Evolutionary conservation across 2,797 vertebrate species (phyloP).

Genomic region (Pseudopleuronectes americanus): DNA sequence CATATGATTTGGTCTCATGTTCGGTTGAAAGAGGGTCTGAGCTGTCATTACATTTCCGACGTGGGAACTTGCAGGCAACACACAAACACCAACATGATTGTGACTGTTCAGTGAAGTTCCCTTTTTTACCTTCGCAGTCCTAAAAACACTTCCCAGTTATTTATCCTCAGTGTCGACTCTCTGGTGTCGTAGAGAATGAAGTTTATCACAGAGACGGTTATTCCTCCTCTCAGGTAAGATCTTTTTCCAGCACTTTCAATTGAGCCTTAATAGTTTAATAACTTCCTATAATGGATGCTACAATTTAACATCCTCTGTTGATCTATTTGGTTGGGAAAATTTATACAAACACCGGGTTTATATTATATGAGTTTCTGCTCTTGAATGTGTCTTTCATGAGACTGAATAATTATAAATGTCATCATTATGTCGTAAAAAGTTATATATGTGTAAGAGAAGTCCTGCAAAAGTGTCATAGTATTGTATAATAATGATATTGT

Average conservation of each 20-base stretch:
- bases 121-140: conserved; percentile 34
- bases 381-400: background rate
- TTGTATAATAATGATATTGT: background rate
- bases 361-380: background rate
- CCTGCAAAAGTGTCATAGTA: too few relatives aligned
- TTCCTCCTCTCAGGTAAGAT: conserved; percentile 65
- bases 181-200: conserved; percentile 51
- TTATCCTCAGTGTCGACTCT: background rate
- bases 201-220: conserved; percentile 10
- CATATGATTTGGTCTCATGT: conserved; percentile 51
- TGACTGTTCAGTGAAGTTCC: conserved; percentile 74
- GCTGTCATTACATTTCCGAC: conserved; percentile 4
- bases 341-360: too few relatives aligned
- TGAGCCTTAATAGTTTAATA: background rate
- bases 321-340: background rate
- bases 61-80: conserved; percentile 26
- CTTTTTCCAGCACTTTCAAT: background rate
- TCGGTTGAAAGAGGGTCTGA: conserved; percentile 9
- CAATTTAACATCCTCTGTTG: background rate
- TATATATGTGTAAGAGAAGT: too few relatives aligned
- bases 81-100: conserved; percentile 59
- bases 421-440: too few relatives aligned
- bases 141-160: conserved; percentile 15
- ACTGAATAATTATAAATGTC: too few relatives aligned
- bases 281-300: background rate